Base-by-base conservation (phyloP, 2,888 invertebrate genomes). In the Aradus depressus region DNA sequence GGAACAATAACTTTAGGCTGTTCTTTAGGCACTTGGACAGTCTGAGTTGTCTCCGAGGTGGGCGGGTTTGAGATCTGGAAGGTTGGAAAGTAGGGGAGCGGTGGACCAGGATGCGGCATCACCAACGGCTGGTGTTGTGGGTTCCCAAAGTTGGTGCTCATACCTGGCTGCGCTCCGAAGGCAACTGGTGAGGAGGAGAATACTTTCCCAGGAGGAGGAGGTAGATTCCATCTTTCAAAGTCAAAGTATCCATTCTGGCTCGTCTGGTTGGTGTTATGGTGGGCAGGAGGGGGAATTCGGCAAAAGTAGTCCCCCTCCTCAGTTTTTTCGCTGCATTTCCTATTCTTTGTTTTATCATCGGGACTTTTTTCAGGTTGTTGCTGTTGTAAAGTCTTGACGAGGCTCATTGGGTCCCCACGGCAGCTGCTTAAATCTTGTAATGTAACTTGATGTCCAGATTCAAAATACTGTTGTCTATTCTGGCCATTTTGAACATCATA, bases 1-100 rank as follows among this genome's bases (percentile, higher is more conserved):
- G 87, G 87, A 64, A 87, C 86, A 63, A 87, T 84, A 63, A 87
- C 86, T 75, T 86, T 86, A 60, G 83, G 82, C 69, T 80, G 79
- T 64, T 78, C 77, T 67, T 81, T 81, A 60, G 44, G 35, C 5
- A 25, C 42, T 34, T 18, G 42, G 19, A 38, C 22, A 39, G 39
- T 28, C 6, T 21, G 48, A 23, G 48, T 26, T 28, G 37, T 21
- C 25, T 21, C 21, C 16, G 49, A 42, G 14, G 19, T n/a, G n/a
- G 23, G 8, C 21, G 41, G 38, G 25, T 42, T 43, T 4, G 81
- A 75, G 65, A 81, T 69, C 64, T 84, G 84, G 65, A 84, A 84
- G 23, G 85, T 77, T 22, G 85, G 79, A 65, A 84, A 81, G 66
- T 85, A 86, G 26, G 85, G 81, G 60, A 84, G 68, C 43, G 75